Percentiles rank a stretch among this genome's conserved stretches.
phyloP scores from a whole-genome alignment of 1,140 invertebrate genomes.

The Drosophila kikkawai region DNA sequence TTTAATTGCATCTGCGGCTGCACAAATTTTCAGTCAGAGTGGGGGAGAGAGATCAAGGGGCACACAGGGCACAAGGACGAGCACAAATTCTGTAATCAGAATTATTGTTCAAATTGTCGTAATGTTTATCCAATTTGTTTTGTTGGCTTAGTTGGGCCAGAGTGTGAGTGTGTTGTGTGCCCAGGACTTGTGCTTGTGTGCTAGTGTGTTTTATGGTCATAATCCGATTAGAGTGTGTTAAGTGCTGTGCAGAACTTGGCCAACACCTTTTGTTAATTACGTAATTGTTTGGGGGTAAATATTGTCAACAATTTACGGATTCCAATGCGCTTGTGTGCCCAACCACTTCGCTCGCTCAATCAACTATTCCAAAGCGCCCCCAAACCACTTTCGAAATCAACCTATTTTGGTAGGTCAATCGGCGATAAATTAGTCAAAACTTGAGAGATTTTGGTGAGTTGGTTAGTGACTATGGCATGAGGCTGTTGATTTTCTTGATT shows the following conservation, averaged over 20 bases:
- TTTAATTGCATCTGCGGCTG: conserved; percentile 76
- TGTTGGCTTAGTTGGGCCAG: conserved; percentile 56
- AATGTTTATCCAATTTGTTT: conserved; percentile 81
- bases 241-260: conserved; percentile 62
- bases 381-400: conserved; percentile 20
- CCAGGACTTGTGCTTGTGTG: conserved; percentile 31
- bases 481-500: background rate
- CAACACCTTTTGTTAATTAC: conserved; percentile 78
- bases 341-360: conserved; percentile 28
- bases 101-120: conserved; percentile 81
- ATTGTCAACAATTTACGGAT: conserved; percentile 43
- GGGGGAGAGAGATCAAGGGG: background rate
- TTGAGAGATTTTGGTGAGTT: background rate
- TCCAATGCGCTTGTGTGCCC: conserved; percentile 19
- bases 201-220: conserved; percentile 61
- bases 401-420: conserved; percentile 20
- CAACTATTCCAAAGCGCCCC: conserved; percentile 17
- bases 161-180: conserved; percentile 20
- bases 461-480: background rate
- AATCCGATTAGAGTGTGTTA: conserved; percentile 64
- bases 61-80: conserved; percentile 27
- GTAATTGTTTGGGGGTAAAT: conserved; percentile 68
- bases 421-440: background rate
- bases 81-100: conserved; percentile 73
- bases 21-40: conserved; percentile 58